These are phyloP conservation scores for Ips nitidus DNA, from an alignment of 1,140 invertebrate species.

Conservation along the genomic window DNA sequence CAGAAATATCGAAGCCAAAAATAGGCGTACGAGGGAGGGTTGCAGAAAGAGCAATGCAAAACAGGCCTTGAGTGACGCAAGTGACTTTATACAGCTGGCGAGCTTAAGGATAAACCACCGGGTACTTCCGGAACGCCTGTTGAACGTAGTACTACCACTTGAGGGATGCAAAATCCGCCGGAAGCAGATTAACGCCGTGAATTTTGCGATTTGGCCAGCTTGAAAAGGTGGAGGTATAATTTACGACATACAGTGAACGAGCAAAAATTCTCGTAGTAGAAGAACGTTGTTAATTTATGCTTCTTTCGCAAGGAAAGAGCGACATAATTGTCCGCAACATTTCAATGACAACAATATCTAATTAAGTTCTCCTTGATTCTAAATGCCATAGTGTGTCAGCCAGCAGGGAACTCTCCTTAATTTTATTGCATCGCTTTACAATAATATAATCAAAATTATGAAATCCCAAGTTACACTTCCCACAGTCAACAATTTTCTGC, in stretches of 20 bases:
- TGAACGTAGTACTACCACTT: conserved; percentile 20
- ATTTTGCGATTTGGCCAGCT: conserved; percentile 15
- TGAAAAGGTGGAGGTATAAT: conserved; percentile 10
- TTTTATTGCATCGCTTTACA: conserved; percentile 32
- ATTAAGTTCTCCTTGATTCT: conserved; percentile 19
- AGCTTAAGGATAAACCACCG: conserved; percentile 26
- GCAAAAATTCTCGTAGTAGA: not conserved
- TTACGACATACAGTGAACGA: conserved; percentile 5
- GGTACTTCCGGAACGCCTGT: conserved; percentile 25
- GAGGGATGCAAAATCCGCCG: conserved; percentile 24
- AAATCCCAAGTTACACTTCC: conserved; percentile 37
- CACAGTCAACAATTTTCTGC: conserved; percentile 30
- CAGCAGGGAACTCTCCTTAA: conserved; percentile 26
- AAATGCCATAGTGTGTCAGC: conserved; percentile 28
- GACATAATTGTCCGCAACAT: conserved; percentile 5
- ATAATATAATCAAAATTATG: conserved; percentile 35
- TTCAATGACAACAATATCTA: conserved; percentile 23
- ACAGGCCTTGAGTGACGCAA: conserved; percentile 19
- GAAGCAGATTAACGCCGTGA: conserved; percentile 16
- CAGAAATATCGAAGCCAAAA: conserved; percentile 19
- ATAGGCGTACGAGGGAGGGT: conserved; percentile 15
- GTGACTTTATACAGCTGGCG: conserved; percentile 23
- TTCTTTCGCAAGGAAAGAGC: not conserved
- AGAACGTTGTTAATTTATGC: not conserved
- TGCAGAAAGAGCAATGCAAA: conserved; percentile 25